Base-by-base conservation (phyloP, 1,140 invertebrate genomes). In the Sipha flava region DNA sequence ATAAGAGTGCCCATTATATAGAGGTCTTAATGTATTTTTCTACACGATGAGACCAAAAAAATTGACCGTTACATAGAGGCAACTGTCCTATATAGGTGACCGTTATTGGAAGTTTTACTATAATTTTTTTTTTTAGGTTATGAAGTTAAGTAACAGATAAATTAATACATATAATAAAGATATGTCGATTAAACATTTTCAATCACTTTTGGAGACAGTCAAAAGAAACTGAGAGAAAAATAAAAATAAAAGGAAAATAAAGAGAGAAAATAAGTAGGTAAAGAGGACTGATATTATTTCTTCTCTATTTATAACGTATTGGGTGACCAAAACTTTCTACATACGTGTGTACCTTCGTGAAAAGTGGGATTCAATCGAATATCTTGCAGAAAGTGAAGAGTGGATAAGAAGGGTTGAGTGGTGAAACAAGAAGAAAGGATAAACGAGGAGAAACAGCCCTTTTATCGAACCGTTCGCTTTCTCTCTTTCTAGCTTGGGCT, bases 391-490 rank as follows among this genome's bases (percentile, higher is more conserved):
- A 49, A 9, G 29, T 21, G 49, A 37, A 2, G 47, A 49, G 29
- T 40, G 40, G 21, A 52, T n/a, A 31, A 54, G n/a, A 16, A 6
- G 9, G 16, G 49, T 2, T 37, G 45, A 14, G 49, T 10, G 72
- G 45, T 21, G 23, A 10, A 34, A 49, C 29, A 37, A 52, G n/a
- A 52, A 1, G 21, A 9, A 23, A 43, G 31, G 72, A 75, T 6
- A 54, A 6, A 34, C 47, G 26, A n/a, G 45, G 49, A 37, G 49
- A 54, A 52, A 21, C 49, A 16, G 47, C 49, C 45, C 72, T 52
- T 75, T 75, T 75, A 75, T 75, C 72, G 72, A 75, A 54, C 72
- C 72, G 72, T 75, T 75, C 29, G 72, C 37, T 54, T 75, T 75
- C 47, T 75, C 29, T 37, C 45, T 52, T 72, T 34, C 31, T 26